These are phyloP conservation scores for Pedicia rivosa DNA, from an alignment of 2,888 invertebrate species.

Conservation along the genomic window DNA sequence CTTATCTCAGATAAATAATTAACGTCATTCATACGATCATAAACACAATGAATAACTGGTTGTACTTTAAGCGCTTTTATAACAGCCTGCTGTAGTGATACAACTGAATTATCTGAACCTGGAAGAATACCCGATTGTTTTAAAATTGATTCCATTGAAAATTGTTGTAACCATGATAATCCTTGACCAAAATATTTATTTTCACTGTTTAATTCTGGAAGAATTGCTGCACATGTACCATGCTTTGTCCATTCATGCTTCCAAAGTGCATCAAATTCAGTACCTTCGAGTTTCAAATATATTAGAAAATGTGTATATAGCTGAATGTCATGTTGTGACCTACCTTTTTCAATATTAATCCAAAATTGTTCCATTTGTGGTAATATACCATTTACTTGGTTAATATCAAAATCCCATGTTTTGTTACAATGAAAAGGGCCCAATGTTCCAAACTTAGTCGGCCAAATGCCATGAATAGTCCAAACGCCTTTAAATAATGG, in stretches of 20 bases:
- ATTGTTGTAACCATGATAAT: conserved; percentile 40
- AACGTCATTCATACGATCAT: conserved; percentile 37
- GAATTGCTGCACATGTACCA: conserved; percentile 54
- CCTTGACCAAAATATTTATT: conserved; percentile 52
- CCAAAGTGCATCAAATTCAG: conserved; percentile 42
- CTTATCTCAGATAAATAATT: conserved; percentile 52
- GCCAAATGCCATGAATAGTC: conserved; percentile 77
- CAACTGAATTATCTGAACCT: conserved; percentile 32
- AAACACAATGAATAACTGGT: conserved; percentile 46
- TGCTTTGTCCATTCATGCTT: conserved; percentile 72
- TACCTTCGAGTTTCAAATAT: conserved; percentile 5
- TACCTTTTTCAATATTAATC: conserved; percentile 53
- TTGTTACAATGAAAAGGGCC: conserved; percentile 60
- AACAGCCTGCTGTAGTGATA: conserved; percentile 36
- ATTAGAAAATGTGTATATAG: background rate
- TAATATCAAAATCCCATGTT: conserved; percentile 46
- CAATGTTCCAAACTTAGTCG: conserved; percentile 45
- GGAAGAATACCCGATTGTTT: conserved; percentile 39
- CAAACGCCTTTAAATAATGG: conserved; percentile 45
- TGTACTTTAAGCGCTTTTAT: conserved; percentile 37
- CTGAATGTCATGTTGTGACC: conserved; percentile 11
- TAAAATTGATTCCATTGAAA: conserved; percentile 43
- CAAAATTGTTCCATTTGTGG: conserved; percentile 42
- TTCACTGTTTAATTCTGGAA: conserved; percentile 41
- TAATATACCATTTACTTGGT: conserved; percentile 40